Percentiles rank a stretch among this genome's conserved stretches.
Conservation (phyloP, 2,797 vertebrate species). For the Platalea minor region DNA sequence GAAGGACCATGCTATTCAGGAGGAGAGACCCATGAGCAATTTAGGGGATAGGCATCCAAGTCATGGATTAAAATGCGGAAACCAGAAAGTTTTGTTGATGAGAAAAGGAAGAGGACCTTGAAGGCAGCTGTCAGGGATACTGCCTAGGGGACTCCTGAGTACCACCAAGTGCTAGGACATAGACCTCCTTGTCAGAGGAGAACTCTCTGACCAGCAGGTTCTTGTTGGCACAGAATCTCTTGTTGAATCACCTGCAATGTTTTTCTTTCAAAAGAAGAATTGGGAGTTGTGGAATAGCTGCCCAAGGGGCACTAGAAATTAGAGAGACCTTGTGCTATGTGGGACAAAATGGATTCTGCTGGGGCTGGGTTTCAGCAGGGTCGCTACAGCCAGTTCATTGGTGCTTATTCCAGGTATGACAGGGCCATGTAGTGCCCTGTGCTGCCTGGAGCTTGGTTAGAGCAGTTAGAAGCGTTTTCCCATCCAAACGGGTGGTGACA, state of each 20-base stretch:
- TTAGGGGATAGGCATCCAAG: neutral
- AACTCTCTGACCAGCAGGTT: neutral
- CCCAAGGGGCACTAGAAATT: neutral
- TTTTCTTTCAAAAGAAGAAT: neutral
- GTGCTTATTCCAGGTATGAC: accelerated
- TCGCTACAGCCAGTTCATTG: neutral
- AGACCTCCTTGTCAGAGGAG: neutral
- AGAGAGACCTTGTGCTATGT: neutral
- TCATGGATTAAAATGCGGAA: neutral
- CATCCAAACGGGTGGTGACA: neutral
- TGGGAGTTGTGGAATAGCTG: neutral
- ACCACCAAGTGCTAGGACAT: neutral
- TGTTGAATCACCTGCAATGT: neutral
- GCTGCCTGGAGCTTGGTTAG: neutral
- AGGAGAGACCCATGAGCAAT: neutral
- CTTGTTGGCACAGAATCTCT: neutral
- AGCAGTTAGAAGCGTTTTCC: neutral
- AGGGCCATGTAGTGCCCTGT: neutral
- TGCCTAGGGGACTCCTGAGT: neutral
- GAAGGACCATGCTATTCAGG: neutral
- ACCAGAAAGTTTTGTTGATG: neutral
- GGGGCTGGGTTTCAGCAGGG: neutral
- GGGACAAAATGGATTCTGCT: neutral
- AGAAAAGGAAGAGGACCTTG: neutral
- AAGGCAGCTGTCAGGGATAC: neutral